Evolutionary conservation across 2,888 invertebrate species (phyloP).

Genomic region (Amblyjoppa proteus): DNA sequence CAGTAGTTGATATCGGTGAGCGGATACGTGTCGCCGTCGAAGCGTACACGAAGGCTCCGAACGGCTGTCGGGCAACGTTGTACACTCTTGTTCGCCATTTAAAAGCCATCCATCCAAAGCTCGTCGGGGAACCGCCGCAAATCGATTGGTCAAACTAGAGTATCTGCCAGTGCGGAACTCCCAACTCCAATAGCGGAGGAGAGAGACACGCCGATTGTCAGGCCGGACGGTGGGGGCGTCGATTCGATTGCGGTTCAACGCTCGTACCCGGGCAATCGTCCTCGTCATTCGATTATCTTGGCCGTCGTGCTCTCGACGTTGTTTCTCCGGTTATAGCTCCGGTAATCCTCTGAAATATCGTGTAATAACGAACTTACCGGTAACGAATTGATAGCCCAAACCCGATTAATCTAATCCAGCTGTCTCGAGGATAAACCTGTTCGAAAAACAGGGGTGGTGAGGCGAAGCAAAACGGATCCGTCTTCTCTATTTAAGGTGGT

Average conservation of each 20-base stretch:
- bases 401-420: background rate
- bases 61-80: background rate
- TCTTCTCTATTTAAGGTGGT: background rate
- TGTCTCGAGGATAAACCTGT: background rate
- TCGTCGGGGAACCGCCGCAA: constrained; percentile 35
- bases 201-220: constrained; percentile 10
- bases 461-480: background rate
- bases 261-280: constrained; percentile 24
- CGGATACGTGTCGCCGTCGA: constrained; percentile 5
- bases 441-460: background rate
- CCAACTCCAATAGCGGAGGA: background rate
- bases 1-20: background rate
- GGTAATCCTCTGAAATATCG: background rate
- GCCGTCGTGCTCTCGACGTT: constrained; percentile 15
- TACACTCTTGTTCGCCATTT: constrained; percentile 42
- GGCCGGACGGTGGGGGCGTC: constrained; percentile 22
- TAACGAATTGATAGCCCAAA: background rate
- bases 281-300: constrained; percentile 49
- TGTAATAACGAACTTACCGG: constrained; percentile 9
- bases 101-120: constrained; percentile 51
- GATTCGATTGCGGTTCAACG: constrained; percentile 47
- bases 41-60: background rate
- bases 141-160: constrained; percentile 55
- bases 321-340: background rate
- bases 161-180: constrained; percentile 10